Conservation (phyloP, 2,888 invertebrate genomes). For the Euspilapteryx auroguttella region DNA sequence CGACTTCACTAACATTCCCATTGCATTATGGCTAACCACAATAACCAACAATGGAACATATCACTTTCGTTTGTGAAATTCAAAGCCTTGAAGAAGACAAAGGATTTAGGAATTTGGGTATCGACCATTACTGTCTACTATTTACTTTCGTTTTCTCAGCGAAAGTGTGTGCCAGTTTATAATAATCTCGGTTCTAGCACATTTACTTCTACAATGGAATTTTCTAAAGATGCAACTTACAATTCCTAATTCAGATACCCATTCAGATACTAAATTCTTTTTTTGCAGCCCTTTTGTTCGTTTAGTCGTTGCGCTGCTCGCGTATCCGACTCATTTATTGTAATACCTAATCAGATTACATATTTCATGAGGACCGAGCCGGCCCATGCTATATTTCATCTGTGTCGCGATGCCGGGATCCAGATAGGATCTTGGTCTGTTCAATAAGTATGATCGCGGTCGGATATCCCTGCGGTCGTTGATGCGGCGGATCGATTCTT, state of each 20-base stretch:
- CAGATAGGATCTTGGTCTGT: conserved; percentile 31
- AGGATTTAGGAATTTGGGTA: no score
- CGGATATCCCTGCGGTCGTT: conserved; percentile 27
- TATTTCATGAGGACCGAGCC: conserved; percentile 32
- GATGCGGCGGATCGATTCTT: conserved; percentile 19
- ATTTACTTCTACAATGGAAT: conserved; percentile 24
- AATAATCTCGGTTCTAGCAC: conserved; percentile 24
- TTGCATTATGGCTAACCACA: no score
- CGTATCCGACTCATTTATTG: conserved; percentile 22
- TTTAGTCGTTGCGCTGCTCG: conserved; percentile 17
- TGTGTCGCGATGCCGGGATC: conserved; percentile 30
- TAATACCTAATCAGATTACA: conserved; percentile 31
- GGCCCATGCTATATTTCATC: conserved; percentile 30
- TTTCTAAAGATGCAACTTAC: conserved; percentile 8
- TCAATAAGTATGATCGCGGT: conserved; percentile 31
- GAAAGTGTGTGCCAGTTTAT: conserved; percentile 42
- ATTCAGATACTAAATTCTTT: no score
- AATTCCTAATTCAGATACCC: no score
- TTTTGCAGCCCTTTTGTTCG: no score
- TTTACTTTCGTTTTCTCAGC: conserved; percentile 41
- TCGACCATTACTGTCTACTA: no score
- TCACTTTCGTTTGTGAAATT: no score
- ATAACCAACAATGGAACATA: no score
- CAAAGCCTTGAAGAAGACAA: no score
- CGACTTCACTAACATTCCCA: no score